A percentile compares a stretch with the other conserved stretches of the same genome.
Conservation (phyloP, 2,888 invertebrate genomes). For the Oscheius sp. region DNA sequence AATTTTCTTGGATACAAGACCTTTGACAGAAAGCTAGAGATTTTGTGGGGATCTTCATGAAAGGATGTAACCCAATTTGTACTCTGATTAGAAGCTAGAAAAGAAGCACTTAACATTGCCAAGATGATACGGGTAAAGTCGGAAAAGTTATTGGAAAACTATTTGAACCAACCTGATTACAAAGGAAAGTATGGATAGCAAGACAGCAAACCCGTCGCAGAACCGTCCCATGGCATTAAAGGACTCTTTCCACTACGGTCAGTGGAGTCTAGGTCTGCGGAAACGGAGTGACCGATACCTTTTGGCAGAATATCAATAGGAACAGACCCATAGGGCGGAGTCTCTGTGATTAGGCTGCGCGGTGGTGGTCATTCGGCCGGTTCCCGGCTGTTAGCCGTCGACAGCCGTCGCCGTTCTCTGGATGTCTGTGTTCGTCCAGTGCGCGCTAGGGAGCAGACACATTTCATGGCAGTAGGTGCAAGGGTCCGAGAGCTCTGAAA, state of each 20-base stretch:
- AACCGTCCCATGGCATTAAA: conserved; percentile 13
- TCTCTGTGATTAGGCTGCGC: conserved; percentile 23
- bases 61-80: too few relatives aligned
- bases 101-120: too few relatives aligned
- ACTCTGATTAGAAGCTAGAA: too few relatives aligned
- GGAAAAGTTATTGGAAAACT: too few relatives aligned
- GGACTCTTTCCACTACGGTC: too few relatives aligned
- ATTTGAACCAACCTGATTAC: conserved; percentile 10
- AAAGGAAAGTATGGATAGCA: conserved; percentile 18
- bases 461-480: conserved; percentile 16
- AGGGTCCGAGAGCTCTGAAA: neutral
- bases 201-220: conserved; percentile 23
- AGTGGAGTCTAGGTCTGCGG: too few relatives aligned
- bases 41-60: too few relatives aligned
- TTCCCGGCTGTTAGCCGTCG: conserved; percentile 25
- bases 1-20: too few relatives aligned
- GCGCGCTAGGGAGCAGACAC: neutral
- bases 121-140: too few relatives aligned
- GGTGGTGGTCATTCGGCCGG: conserved; percentile 35
- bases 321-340: conserved; percentile 14
- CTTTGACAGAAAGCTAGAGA: too few relatives aligned
- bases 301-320: too few relatives aligned
- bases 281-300: too few relatives aligned
- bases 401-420: conserved; percentile 27
- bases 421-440: neutral